Evolutionary conservation across 1,140 invertebrate genomes (phyloP).

Genomic region (Bombus difficillimus): DNA sequence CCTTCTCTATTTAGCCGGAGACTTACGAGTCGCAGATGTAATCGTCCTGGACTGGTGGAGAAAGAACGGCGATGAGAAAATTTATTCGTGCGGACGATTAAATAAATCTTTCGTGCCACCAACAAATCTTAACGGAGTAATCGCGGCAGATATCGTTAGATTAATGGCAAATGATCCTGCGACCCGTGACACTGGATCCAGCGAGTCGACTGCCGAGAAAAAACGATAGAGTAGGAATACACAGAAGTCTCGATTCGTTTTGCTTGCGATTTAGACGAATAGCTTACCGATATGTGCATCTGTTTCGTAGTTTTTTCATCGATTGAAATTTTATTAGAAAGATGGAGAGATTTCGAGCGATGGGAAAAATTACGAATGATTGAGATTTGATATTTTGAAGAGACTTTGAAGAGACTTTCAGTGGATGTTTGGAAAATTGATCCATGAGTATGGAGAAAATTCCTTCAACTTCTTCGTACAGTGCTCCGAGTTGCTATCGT

Average conservation of each 20-base stretch:
- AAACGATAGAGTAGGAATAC: neutral
- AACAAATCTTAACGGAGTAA: conserved; percentile 46
- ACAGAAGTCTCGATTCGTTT: neutral
- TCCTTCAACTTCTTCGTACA: too few relatives aligned
- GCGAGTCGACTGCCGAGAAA: neutral
- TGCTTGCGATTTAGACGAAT: neutral
- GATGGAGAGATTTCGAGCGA: neutral
- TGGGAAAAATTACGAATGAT: neutral
- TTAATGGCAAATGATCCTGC: conserved; percentile 40
- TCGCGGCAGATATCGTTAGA: conserved; percentile 47
- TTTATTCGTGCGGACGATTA: conserved; percentile 27
- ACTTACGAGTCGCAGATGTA: conserved; percentile 18
- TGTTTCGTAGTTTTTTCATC: neutral
- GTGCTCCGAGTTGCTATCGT: too few relatives aligned
- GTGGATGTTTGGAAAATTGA: too few relatives aligned
- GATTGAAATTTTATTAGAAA: neutral
- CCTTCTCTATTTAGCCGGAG: conserved; percentile 31
- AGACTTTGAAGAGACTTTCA: too few relatives aligned
- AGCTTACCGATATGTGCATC: neutral
- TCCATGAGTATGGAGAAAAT: too few relatives aligned
- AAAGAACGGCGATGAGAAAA: conserved; percentile 51
- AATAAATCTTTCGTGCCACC: conserved; percentile 53
- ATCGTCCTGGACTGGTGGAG: conserved; percentile 25
- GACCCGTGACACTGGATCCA: neutral
- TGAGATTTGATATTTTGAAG: neutral